phyloP scores from a whole-genome alignment of 2,113 vertebrate genomes.

The Thunnus thynnus region DNA sequence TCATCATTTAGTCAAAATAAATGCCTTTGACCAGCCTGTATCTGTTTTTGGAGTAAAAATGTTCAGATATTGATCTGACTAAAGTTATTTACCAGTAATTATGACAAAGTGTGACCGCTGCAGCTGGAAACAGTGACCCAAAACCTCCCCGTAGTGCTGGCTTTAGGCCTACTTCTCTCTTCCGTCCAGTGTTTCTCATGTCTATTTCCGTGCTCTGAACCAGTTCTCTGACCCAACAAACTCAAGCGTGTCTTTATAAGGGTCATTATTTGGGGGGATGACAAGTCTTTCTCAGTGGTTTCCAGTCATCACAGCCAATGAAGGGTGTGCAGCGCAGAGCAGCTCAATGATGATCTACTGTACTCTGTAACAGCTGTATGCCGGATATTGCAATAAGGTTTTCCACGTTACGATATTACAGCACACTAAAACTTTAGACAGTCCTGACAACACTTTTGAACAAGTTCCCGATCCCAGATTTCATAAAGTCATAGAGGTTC shows the following conservation, averaged over 20 bases:
- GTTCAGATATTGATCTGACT: not conserved
- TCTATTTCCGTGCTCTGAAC: constrained; percentile 62
- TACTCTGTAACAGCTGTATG: not conserved
- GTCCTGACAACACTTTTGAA: not conserved
- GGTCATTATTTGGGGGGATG: constrained; percentile 24
- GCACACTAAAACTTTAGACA: too few species aligned
- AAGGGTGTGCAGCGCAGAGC: not conserved
- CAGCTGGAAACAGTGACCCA: constrained; percentile 28
- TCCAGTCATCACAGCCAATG: not conserved
- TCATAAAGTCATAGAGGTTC: not conserved
- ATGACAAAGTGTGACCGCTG: not conserved
- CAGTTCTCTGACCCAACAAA: constrained; percentile 61
- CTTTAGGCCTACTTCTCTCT: constrained; percentile 36
- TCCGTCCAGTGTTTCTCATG: constrained; percentile 11
- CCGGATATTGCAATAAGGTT: not conserved
- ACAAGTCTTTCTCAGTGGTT: not conserved
- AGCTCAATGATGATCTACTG: not conserved
- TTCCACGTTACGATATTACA: not conserved
- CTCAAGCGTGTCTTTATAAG: constrained; percentile 24
- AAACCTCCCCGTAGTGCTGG: constrained; percentile 6
- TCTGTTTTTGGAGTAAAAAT: not conserved
- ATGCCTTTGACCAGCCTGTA: not conserved
- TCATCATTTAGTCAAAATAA: not conserved
- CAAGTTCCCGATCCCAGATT: not conserved
- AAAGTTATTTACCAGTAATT: not conserved